Evolutionary conservation across 2,113 vertebrate genomes (phyloP).

Genomic region (Tiliqua scincoides): DNA sequence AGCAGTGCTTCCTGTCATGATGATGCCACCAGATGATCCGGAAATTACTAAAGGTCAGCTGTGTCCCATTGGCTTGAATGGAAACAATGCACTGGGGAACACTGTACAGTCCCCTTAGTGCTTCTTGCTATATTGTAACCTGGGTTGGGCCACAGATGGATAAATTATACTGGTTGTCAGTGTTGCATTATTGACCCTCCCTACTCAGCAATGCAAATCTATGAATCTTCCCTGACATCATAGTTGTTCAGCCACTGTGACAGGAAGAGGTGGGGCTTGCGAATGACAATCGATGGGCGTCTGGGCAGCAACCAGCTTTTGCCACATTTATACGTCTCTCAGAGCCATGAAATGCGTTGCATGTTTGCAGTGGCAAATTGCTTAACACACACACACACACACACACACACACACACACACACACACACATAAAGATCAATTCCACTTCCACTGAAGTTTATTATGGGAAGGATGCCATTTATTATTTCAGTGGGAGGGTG

Average conservation of each 20-base stretch:
- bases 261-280: not conserved
- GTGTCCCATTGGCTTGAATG: not conserved
- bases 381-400: constrained; percentile 6
- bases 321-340: not conserved
- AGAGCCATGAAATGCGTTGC: not conserved
- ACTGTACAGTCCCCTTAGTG: too few relatives aligned
- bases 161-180: not conserved
- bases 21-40: not conserved
- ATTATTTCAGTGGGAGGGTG: constrained; percentile 10
- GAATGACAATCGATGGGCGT: not conserved
- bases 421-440: constrained; percentile 2
- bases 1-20: not conserved
- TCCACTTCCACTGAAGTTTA: not conserved
- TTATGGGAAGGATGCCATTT: constrained; percentile 12
- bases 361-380: not conserved
- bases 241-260: not conserved
- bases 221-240: constrained; percentile 1
- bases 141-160: not conserved
- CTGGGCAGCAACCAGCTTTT: not conserved
- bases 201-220: not conserved
- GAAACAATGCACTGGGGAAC: not conserved
- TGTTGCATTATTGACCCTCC: not conserved
- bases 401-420: too few relatives aligned
- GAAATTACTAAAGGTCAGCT: constrained; percentile 14
- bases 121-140: not conserved